Evolutionary conservation across 1,140 invertebrate species (phyloP), one percentile per base, ranked within the genome.

Genomic region (Episyrphus balteatus): DNA sequence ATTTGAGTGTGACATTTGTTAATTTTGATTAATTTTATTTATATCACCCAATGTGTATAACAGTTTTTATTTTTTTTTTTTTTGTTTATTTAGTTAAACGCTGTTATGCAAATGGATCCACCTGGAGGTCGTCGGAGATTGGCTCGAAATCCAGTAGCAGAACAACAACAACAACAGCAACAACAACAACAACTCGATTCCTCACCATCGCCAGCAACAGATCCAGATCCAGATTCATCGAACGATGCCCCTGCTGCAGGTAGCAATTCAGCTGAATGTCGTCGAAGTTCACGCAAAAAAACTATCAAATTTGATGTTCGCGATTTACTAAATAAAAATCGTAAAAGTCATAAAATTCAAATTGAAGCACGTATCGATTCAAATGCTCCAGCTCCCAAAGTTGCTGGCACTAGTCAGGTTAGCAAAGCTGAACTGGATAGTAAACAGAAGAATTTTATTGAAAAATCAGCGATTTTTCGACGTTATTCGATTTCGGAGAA

Each of bases 331-430:
- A 63, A 62, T 15, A 63, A 61, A 47, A 58, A 57, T 43, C 53
- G 62, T 5, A 66, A 58, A 21, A 37, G 44, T 17, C 51, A 58
- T 40, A 63, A 66, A 49, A 55, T 55, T 17, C 58, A 62, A 45
- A 62, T 66, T 12, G 63, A 66, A 42, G 61, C 61, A 2, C 52
- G 61, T 14, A 64, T 57, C 14, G 58, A 63, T 47, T 66, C 61
- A 6, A 66, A 57, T 56, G 43, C 43, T 9, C 15, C 47, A 11
- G 10, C 43, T 17, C 14, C 13, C 10, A 37, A 17, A 30, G 14
- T n/a, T 6, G n/a, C 5, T 17, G 43, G 18, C 31, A 48, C 38
- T 5, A 10, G n/a, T 11, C 21, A 15, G 37, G 31, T 31, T 7
- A 19, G 38, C 14, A 18, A 31, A 15, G 13, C 42, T 12, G 47